These are phyloP conservation scores for Dendrophyllia cribrosa DNA, from an alignment of 64 coral and sea anemone genomes.

Conservation along the genomic window DNA sequence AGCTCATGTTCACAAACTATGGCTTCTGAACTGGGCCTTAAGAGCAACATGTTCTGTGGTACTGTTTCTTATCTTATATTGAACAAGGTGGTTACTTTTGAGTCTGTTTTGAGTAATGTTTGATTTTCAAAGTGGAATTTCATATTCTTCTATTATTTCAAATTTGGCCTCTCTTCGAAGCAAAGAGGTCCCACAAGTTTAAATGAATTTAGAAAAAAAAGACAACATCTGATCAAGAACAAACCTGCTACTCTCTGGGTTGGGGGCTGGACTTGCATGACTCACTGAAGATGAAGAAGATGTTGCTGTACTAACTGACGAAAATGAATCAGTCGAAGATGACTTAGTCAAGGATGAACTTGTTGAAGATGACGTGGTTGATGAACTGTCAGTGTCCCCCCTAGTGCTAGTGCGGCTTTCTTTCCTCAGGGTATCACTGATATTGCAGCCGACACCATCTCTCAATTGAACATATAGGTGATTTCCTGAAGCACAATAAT, in stretches of 20 bases:
- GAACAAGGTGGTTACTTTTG: too few species aligned
- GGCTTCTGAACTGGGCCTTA: too few species aligned
- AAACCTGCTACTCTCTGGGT: background rate
- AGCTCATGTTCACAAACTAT: too few species aligned
- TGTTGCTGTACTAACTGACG: background rate
- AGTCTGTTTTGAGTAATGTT: too few species aligned
- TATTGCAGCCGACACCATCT: constrained; percentile 35
- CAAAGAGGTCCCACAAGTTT: too few species aligned
- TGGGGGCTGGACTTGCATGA: background rate
- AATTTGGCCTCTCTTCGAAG: too few species aligned
- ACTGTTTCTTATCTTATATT: too few species aligned
- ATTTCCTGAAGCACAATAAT: constrained; percentile 51
- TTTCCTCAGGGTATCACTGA: constrained; percentile 15
- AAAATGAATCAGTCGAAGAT: constrained; percentile 39
- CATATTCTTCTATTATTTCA: too few species aligned
- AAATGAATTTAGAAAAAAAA: too few species aligned
- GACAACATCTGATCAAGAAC: background rate
- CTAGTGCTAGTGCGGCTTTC: constrained; percentile 13
- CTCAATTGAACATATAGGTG: constrained; percentile 57
- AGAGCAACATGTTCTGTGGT: too few species aligned
- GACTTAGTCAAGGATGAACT: background rate
- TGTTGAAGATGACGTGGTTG: background rate
- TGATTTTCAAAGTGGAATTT: too few species aligned
- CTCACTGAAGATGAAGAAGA: background rate
- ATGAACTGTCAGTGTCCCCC: constrained; percentile 18